Percentiles rank a stretch among this genome's conserved stretches.
Conservation (phyloP, 2,888 invertebrate species). For the Chamaedrilus cognettii region DNA sequence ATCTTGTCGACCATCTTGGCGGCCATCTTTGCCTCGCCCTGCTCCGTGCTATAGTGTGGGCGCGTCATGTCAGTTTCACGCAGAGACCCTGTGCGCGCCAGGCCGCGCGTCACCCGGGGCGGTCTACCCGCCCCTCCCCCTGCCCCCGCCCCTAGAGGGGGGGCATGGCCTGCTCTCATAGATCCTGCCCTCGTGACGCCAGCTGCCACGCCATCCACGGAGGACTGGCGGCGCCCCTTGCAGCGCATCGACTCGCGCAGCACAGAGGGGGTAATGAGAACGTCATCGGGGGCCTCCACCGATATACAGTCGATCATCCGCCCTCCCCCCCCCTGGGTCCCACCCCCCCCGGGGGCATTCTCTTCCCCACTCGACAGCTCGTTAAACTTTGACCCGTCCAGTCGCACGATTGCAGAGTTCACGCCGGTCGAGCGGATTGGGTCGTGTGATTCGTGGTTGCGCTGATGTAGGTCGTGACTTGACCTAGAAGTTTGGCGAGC, state of each 20-base stretch:
- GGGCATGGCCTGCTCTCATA: neutral
- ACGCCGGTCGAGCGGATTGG: neutral
- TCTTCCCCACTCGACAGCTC: neutral
- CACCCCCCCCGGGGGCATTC: too few species aligned
- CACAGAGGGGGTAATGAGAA: conserved; percentile 36
- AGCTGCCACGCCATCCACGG: neutral
- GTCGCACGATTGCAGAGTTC: neutral
- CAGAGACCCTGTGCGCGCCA: conserved; percentile 9
- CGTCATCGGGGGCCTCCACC: conserved; percentile 34
- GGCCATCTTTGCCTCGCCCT: too few species aligned
- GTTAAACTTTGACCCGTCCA: neutral
- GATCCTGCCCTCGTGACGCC: neutral
- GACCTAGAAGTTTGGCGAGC: conserved; percentile 1
- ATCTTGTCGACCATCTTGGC: too few species aligned
- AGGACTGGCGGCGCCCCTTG: conserved; percentile 6
- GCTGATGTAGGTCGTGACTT: neutral
- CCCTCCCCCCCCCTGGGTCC: neutral
- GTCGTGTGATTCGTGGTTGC: too few species aligned
- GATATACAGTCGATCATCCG: conserved; percentile 31
- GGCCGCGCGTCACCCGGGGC: neutral
- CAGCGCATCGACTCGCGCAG: conserved; percentile 35
- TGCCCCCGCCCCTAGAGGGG: neutral
- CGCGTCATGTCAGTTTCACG: neutral
- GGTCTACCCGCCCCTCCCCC: too few species aligned
- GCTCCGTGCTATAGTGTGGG: too few species aligned